These are phyloP conservation scores for Mimachlamys varia DNA, from an alignment of 2,888 invertebrate genomes.

Conservation along the genomic window DNA sequence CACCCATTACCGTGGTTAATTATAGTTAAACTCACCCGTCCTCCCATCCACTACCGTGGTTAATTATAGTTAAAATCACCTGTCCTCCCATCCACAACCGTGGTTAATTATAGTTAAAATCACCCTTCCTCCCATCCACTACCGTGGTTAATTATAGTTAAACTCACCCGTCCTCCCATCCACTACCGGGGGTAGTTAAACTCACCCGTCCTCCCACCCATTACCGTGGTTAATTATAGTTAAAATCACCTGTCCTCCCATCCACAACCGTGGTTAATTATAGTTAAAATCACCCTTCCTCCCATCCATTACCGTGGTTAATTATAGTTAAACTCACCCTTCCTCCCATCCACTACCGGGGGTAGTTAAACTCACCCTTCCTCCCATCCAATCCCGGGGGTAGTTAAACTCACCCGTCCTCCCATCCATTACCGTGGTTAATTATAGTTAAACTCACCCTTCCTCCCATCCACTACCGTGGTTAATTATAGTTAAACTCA, in stretches of 20 bases:
- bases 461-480: constrained; percentile 54
- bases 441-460: constrained; percentile 50
- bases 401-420: no score
- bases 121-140: no score
- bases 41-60: no score
- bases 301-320: no score
- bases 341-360: constrained; percentile 54
- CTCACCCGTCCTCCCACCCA: constrained; percentile 60
- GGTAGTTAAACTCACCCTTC: constrained; percentile 62
- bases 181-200: constrained; percentile 53
- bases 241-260: constrained; percentile 58
- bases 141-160: background rate
- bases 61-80: constrained; percentile 46
- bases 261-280: constrained; percentile 46
- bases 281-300: no score
- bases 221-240: background rate
- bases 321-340: constrained; percentile 50
- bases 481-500: no score
- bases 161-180: constrained; percentile 59
- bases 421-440: no score
- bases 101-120: no score
- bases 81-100: constrained; percentile 55
- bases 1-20: constrained; percentile 52
- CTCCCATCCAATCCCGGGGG: no score
- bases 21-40: no score